Conservation (phyloP, 2,113 vertebrate species). For the Terrapene triunguis region DNA sequence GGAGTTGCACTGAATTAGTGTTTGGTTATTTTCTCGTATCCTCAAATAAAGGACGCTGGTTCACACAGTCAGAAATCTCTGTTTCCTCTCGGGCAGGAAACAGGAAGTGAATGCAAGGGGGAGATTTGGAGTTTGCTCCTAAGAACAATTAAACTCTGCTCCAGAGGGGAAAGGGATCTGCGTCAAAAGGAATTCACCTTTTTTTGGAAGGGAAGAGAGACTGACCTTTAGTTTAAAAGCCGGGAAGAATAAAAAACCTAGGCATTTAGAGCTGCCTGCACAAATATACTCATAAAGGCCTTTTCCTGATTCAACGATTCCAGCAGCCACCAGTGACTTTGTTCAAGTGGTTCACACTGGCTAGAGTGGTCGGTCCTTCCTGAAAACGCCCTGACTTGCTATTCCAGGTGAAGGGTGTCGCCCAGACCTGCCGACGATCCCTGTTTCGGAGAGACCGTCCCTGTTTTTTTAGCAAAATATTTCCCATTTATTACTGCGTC, state of each 20-base stretch:
- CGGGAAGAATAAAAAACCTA: constrained; percentile 69
- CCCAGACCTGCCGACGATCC: constrained; percentile 10
- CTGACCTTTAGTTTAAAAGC: constrained; percentile 83
- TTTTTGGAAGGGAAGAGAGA: constrained; percentile 80
- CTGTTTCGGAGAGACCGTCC: constrained; percentile 32
- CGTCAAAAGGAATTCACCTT: constrained; percentile 88
- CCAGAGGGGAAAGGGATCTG: constrained; percentile 89
- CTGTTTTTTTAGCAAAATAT: neutral
- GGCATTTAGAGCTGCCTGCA: neutral
- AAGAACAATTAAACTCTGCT: constrained; percentile 93
- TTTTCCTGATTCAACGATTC: constrained; percentile 54
- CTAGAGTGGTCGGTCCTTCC: rapidly evolving
- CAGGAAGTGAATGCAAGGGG: constrained; percentile 90
- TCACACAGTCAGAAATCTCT: constrained; percentile 80
- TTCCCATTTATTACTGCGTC: rapidly evolving
- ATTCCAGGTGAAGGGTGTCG: constrained; percentile 46
- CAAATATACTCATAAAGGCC: constrained; percentile 63
- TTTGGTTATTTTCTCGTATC: constrained; percentile 65
- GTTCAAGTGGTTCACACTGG: neutral
- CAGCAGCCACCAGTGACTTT: rapidly evolving
- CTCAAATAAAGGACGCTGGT: constrained; percentile 65
- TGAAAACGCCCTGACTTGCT: rapidly evolving
- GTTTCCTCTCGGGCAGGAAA: constrained; percentile 92
- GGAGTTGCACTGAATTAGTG: constrained; percentile 36
- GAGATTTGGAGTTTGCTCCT: constrained; percentile 84